A percentile compares a stretch with the other conserved stretches of the same genome.
Evolutionary conservation across 2,888 invertebrate species (phyloP).

Genomic region (Pantelozetes paolii): DNA sequence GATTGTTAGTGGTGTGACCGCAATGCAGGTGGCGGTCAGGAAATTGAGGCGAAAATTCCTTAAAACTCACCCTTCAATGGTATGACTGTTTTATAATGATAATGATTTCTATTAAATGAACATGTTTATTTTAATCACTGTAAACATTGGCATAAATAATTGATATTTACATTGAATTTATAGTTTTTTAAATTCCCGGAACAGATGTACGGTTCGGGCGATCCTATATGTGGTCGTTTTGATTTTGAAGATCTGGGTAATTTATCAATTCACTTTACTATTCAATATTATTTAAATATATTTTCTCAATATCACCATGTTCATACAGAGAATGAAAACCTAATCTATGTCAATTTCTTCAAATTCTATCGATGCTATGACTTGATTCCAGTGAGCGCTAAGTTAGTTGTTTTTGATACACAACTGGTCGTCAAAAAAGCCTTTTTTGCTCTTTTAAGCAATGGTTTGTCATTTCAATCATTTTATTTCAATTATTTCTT

Average conservation of each 20-base stretch:
- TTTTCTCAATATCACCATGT: too few relatives aligned
- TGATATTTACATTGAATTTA: background rate
- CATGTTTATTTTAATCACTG: constrained; percentile 3
- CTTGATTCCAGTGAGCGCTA: constrained; percentile 97
- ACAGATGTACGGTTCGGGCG: constrained; percentile 38
- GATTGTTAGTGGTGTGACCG: background rate
- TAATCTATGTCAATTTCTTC: constrained; percentile 98
- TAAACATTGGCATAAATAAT: too few relatives aligned
- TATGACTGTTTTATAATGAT: background rate
- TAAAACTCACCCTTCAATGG: constrained; percentile 37
- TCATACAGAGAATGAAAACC: constrained; percentile 87
- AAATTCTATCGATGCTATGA: constrained; percentile 99
- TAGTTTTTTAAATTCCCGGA: background rate
- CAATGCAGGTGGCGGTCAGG: constrained; percentile 49
- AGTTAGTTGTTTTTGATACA: constrained; percentile 98
- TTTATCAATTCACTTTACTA: background rate
- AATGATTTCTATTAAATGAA: background rate
- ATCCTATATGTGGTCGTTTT: constrained; percentile 48
- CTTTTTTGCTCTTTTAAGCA: constrained; percentile 97
- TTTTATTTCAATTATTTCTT: background rate
- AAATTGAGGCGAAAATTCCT: constrained; percentile 41
- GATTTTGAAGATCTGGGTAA: constrained; percentile 48
- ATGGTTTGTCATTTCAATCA: constrained; percentile 63
- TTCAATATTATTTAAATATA: background rate
- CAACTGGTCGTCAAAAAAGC: constrained; percentile 84